These are phyloP conservation scores for Microplitis mediator DNA, from an alignment of 1,140 invertebrate species.

Conservation along the genomic window DNA sequence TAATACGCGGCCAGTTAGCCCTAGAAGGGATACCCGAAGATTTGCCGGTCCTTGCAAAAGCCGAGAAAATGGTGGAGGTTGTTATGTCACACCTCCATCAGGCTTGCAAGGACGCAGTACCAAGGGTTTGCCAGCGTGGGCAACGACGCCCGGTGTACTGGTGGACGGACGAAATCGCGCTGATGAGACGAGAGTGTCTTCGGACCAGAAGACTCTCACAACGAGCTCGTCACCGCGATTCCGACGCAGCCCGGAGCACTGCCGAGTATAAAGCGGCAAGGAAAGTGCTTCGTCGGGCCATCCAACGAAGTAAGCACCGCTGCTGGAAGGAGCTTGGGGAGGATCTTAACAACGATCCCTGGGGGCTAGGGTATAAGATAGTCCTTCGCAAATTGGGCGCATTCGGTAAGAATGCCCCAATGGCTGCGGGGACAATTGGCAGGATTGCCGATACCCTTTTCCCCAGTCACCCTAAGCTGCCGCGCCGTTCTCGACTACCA, in stretches of 20 bases:
- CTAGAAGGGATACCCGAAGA: no score
- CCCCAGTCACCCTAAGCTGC: not conserved
- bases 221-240: not conserved
- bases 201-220: not conserved
- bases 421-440: no score
- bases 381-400: not conserved
- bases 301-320: not conserved
- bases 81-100: conserved; percentile 11
- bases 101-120: not conserved
- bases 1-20: not conserved
- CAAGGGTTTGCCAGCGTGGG: not conserved
- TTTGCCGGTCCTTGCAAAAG: not conserved
- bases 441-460: not conserved
- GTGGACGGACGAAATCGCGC: conserved; percentile 30
- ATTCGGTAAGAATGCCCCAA: not conserved
- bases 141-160: conserved; percentile 24
- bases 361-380: not conserved
- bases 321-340: not conserved
- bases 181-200: conserved; percentile 18
- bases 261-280: not conserved
- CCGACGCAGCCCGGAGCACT: not conserved
- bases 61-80: not conserved
- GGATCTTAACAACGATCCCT: not conserved
- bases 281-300: conserved; percentile 4
- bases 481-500: not conserved